These are phyloP conservation scores for Entelurus aequoreus DNA, from an alignment of 2,113 vertebrate species.

Conservation along the genomic window DNA sequence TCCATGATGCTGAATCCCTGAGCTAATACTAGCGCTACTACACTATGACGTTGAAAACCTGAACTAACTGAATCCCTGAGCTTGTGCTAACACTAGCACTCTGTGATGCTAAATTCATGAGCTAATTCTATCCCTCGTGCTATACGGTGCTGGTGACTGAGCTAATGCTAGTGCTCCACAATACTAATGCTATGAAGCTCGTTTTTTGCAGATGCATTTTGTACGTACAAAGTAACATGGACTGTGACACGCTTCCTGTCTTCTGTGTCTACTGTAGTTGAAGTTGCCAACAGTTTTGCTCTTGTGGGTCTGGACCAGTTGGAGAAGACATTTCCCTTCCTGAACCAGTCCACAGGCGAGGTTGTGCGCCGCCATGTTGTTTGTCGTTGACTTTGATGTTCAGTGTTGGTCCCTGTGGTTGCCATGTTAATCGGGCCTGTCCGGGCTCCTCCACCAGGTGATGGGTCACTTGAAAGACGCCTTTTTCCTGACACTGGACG, in stretches of 20 bases:
- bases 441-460: constrained; percentile 37
- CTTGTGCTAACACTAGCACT: neutral
- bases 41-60: too few species aligned
- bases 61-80: neutral
- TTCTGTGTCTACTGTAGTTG: constrained; percentile 45
- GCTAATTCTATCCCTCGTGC: neutral
- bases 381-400: too few species aligned
- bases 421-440: neutral
- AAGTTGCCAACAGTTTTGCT: constrained; percentile 54
- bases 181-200: neutral
- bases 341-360: constrained; percentile 68
- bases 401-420: neutral
- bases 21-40: neutral
- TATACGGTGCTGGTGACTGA: too few species aligned
- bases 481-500: constrained; percentile 58
- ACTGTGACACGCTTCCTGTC: neutral
- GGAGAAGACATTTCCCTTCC: constrained; percentile 62
- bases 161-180: neutral
- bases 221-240: neutral
- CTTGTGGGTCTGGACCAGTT: constrained; percentile 60
- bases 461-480: constrained; percentile 60
- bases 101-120: neutral
- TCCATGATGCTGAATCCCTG: neutral
- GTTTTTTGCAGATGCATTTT: neutral
- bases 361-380: constrained; percentile 27